Base-by-base conservation (phyloP, 2,888 invertebrate species). In the Chymomyza caudatula region DNA sequence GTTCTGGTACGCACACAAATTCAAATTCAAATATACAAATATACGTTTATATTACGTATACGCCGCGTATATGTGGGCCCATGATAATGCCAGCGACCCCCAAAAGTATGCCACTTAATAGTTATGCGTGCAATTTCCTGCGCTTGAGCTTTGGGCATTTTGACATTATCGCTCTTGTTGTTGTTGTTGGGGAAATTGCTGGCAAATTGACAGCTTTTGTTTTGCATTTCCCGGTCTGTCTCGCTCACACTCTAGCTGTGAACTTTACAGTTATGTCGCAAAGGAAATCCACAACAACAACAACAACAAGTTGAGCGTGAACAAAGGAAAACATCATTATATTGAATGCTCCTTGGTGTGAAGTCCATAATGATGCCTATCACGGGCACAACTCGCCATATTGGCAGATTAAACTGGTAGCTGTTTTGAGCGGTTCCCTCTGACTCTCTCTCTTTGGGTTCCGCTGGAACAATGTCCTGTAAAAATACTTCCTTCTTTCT, bases 51-150 rank as follows among this genome's bases (percentile, higher is more conserved):
- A 52, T 13, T 19, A 51, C 29, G 29, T 37, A 37, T 37, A 37
- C 29, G 11, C 29, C 29, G 29, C 11, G 3, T 25, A 51, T 52
- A 52, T 52, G 20, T 43, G 43, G 29, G 17, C 57, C 58, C 55
- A 57, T 20, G 65, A 11, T 61, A 61, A 53, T 65, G 62, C n/a
- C n/a, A n/a, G n/a, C 42, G 62, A 37, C 29, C 29, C 62, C 59
- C 49, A 59, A 58, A 65, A 73, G 72, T 70, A 77, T 73, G 80
- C 82, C 67, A 84, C 82, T 84, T 82, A 86, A 86, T 85, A 85
- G 85, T 83, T 85, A 83, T 85, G 85, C 78, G 73, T 76, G 80
- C 74, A 85, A 80, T 83, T 83, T 85, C 85, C 85, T 73, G 80
- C 69, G 67, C 55, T 65, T 58, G 54, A 66, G 80, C 73, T 77